These are phyloP conservation scores for Rapana venosa DNA, from an alignment of 2,888 invertebrate genomes.

Conservation along the genomic window DNA sequence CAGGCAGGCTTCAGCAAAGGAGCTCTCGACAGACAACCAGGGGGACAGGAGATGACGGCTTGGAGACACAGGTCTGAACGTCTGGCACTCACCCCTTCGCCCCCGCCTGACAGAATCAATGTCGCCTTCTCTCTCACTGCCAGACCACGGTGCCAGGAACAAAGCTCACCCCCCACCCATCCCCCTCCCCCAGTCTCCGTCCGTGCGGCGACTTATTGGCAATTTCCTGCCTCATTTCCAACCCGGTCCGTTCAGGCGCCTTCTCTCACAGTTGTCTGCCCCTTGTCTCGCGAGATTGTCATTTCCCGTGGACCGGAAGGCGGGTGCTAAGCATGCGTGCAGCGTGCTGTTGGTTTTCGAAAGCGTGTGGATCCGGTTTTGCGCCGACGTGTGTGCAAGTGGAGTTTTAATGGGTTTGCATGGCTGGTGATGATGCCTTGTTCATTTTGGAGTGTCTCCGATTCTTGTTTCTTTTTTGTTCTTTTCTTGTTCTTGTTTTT, in stretches of 20 bases:
- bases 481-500: too few relatives aligned
- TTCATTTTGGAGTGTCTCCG: too few relatives aligned
- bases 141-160: constrained; percentile 22
- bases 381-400: neutral
- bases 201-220: constrained; percentile 26
- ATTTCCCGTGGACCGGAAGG: constrained; percentile 24
- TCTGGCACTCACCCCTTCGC: neutral
- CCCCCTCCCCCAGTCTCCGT: neutral
- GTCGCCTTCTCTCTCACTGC: neutral
- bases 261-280: constrained; percentile 37
- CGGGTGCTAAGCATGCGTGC: neutral
- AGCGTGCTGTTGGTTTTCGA: neutral
- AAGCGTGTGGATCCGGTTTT: neutral
- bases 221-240: constrained; percentile 42
- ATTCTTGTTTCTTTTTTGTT: neutral
- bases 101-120: constrained; percentile 23
- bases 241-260: constrained; percentile 29
- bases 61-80: constrained; percentile 17
- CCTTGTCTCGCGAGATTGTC: constrained; percentile 29
- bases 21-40: neutral
- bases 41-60: constrained; percentile 5
- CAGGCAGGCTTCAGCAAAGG: neutral
- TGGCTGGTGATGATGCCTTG: neutral
- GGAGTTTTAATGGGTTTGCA: neutral
- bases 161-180: neutral